Base-by-base conservation (phyloP, 2,113 vertebrate genomes). In the Muscicapa adusta region DNA sequence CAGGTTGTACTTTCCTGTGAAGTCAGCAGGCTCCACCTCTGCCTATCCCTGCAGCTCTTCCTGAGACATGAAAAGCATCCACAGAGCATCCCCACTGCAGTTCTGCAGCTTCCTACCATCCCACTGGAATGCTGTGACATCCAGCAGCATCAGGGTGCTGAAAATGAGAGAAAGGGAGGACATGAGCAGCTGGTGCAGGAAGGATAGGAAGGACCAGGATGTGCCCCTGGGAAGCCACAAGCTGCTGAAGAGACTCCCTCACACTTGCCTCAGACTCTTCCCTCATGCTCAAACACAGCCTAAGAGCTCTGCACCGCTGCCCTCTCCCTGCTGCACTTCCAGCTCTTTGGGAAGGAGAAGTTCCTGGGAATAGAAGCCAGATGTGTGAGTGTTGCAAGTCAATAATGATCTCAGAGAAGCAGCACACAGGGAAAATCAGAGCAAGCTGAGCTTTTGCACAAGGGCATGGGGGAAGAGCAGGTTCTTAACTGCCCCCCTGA, bases 271-370 rank as follows among this genome's bases (percentile, higher is more conserved):
- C 31, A 53, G 45, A 25, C 16, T 26, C 6, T 14, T 22, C 23
- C n/a, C 40, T 56, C 36, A 0, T 9, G 36, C 18, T 82, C 18
- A 73, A 83, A 47, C 34, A 66, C 12, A 33, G 56, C 38, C 47
- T 16, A 7, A 73, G 43, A 63, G 18, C 40, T 70, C 58, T 20
- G 63, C 42, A 40, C 11, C 0, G 0, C 73, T 89, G 56, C n/a
- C 25, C 51, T 62, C 29, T 65, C 60, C 25, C 62, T 72, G 66
- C 61, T 76, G 54, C 40, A 5, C 80, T 40, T 45, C 50, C 74
- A 74, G 56, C n/a, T 43, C 33, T 51, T 48, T 0, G 5, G 74
- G 24, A 71, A 91, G n/a, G 43, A 1, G 9, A 53, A 86, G 1
- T 33, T 29, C 22, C 63, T 83, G 63, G 29, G 81, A 86, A 66